phyloP scores from a whole-genome alignment of 2,113 vertebrate species.

The Dasyprocta punctata region DNA sequence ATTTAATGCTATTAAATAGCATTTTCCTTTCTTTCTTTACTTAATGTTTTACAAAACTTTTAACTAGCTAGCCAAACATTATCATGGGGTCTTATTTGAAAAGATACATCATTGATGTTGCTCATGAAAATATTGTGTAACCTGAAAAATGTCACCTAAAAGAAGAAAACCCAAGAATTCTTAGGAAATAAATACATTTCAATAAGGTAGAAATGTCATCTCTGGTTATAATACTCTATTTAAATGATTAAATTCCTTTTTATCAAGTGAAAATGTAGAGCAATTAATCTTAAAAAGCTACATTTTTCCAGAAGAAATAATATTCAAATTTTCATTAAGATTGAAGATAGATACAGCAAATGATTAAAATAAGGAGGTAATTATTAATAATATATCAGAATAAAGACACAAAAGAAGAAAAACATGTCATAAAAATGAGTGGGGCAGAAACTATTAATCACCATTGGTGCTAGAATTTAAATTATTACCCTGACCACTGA shows the following conservation, averaged over 20 bases:
- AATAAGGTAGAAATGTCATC: slow-evolving; percentile 34
- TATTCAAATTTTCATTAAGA: slow-evolving; percentile 67
- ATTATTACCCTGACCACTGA: neutral
- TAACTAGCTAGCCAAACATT: neutral
- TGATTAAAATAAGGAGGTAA: slow-evolving; percentile 48
- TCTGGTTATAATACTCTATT: slow-evolving; percentile 22
- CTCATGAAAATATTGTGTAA: slow-evolving; percentile 27
- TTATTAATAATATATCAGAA: slow-evolving; percentile 48
- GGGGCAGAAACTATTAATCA: neutral
- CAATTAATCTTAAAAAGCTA: slow-evolving; percentile 44
- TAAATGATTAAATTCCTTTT: slow-evolving; percentile 59
- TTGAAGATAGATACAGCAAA: neutral
- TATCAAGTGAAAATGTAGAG: slow-evolving; percentile 16
- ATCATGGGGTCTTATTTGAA: neutral
- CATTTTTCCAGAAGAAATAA: slow-evolving; percentile 29
- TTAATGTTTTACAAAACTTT: slow-evolving; percentile 16
- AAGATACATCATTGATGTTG: neutral
- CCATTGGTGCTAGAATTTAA: neutral
- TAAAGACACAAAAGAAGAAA: slow-evolving; percentile 45
- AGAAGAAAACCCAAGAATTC: neutral
- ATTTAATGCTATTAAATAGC: neutral
- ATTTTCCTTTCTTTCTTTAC: neutral
- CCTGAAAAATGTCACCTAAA: neutral
- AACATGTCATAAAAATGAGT: neutral
- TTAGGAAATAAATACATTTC: slow-evolving; percentile 49